Evolutionary conservation across 1,140 invertebrate species (phyloP), one percentile per base, ranked within the genome.

Genomic region (Polypedilum pembai): DNA sequence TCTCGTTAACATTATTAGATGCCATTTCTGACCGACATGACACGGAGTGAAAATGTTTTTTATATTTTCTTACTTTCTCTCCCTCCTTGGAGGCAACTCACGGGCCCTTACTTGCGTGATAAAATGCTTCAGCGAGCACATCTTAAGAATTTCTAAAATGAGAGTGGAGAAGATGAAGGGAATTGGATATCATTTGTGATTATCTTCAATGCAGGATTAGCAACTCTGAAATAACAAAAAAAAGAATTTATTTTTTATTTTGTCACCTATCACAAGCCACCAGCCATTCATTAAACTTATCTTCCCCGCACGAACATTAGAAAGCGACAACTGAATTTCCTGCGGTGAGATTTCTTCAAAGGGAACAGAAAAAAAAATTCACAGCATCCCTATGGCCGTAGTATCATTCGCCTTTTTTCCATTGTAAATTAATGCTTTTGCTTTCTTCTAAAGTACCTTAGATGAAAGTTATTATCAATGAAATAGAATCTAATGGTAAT

Each of bases 1-100:
- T 56, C 45, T 56, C 45, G 45, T 56, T 56, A 56, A 56, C 45
- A 56, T 56, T 56, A 56, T 56, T 56, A 56, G 45, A 56, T 56
- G 45, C 45, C 45, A 56, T 56, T 56, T 56, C 45, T 56, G 45
- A 56, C 45, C 45, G 45, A 56, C 45, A 56, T 56, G 45, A 56
- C 45, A 56, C 45, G 45, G 15, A 56, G 45, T 56, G 45, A 56
- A 56, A 56, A 56, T 56, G 45, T 56, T 12, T 56, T 56, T 56
- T 4, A 15, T 12, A 4, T n/a, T 56, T 56, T 56, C 15, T 56
- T 56, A 10, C 15, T 56, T 15, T 3, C n/a, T 12, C 41, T 0
- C n/a, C 12, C 45, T 56, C 15, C 45, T n/a, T n/a, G n/a, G 12
- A n/a, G 12, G 12, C n/a, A 4, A 56, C 41, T 56, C n/a, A n/a